These are phyloP conservation scores for Manis pentadactyla DNA, from an alignment of 2,797 vertebrate genomes.

Conservation along the genomic window DNA sequence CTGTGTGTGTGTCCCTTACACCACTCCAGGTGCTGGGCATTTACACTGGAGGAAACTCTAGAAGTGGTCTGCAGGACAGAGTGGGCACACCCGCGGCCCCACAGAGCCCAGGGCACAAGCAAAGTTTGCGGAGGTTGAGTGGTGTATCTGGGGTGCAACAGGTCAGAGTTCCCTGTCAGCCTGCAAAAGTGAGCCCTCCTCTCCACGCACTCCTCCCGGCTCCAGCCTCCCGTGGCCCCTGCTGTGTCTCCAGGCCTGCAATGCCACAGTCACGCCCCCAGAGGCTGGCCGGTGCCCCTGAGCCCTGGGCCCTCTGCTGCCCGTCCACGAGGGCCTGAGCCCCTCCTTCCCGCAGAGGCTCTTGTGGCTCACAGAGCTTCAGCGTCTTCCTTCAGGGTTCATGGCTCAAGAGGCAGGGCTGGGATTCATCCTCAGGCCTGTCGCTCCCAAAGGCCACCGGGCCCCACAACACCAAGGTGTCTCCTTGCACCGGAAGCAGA, in stretches of 20 bases:
- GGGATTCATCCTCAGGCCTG: background rate
- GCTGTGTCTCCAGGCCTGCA: accelerated
- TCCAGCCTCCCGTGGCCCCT: accelerated
- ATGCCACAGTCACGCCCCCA: background rate
- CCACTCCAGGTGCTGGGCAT: background rate
- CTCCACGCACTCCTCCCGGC: accelerated
- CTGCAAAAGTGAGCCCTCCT: background rate
- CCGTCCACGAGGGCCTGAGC: accelerated
- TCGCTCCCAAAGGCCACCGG: background rate
- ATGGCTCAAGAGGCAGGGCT: background rate
- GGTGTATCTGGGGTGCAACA: background rate
- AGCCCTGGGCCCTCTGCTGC: accelerated
- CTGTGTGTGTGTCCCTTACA: too few relatives aligned
- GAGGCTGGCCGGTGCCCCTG: background rate
- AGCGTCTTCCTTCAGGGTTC: accelerated
- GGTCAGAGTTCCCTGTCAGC: accelerated
- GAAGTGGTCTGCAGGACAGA: accelerated
- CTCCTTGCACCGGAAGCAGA: background rate
- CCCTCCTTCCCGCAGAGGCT: background rate
- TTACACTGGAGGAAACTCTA: background rate
- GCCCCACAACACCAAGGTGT: accelerated
- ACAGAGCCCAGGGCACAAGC: accelerated
- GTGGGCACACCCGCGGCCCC: accelerated
- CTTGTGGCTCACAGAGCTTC: background rate
- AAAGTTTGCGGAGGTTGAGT: background rate